Conservation (phyloP, 92 coral and sea anemone genomes). For the Isaurus tuberculatus region DNA sequence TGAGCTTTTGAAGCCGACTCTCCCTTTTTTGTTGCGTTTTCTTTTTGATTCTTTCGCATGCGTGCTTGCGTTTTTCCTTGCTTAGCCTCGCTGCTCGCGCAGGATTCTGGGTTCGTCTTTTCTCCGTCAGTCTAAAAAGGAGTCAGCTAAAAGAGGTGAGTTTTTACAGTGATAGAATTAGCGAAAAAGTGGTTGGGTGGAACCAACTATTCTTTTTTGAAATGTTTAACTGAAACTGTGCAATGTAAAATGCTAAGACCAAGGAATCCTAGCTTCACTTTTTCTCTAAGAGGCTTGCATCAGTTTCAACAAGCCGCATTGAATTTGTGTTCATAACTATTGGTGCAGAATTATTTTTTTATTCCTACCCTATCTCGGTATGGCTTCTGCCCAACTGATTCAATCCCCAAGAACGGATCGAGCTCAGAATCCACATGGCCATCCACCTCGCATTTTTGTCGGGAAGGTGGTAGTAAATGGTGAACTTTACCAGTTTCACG, state of each 20-base stretch:
- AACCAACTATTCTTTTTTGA: constrained; percentile 18
- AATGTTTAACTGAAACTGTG: neutral
- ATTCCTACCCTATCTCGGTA: constrained; percentile 31
- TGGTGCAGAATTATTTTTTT: neutral
- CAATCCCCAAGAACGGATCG: constrained; percentile 34
- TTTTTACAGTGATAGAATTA: neutral
- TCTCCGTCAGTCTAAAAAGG: constrained; percentile 36
- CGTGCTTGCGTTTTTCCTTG: neutral
- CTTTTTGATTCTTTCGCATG: neutral
- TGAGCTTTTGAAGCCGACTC: neutral
- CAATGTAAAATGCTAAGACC: too few relatives aligned
- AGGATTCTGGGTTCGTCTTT: constrained; percentile 6
- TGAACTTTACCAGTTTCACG: constrained; percentile 83
- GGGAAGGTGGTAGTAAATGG: constrained; percentile 83
- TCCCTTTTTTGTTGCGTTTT: neutral
- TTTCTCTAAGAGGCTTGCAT: neutral
- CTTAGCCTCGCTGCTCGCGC: constrained; percentile 19
- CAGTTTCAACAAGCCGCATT: constrained; percentile 6
- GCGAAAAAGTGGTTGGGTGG: neutral
- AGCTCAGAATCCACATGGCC: constrained; percentile 27
- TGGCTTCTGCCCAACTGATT: constrained; percentile 22
- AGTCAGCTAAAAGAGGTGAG: neutral
- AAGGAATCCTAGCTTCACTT: too few relatives aligned
- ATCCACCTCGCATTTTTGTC: constrained; percentile 87
- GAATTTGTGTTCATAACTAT: neutral